These are phyloP conservation scores for Agonopterix arenella DNA, from an alignment of 2,888 invertebrate genomes.

Conservation along the genomic window DNA sequence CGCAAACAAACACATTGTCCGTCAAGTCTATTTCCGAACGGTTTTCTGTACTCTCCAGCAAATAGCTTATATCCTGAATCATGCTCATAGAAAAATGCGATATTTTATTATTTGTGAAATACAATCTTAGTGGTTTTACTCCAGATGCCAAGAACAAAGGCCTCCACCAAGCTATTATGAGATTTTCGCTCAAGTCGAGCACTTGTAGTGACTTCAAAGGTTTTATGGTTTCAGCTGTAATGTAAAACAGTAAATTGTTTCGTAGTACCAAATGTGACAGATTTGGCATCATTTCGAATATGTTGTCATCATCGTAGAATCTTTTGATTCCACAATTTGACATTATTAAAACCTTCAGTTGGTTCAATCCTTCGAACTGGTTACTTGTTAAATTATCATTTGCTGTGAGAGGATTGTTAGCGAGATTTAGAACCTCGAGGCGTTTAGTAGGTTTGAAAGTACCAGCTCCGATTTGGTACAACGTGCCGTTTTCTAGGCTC, in stretches of 20 bases:
- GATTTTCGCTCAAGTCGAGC: slow-evolving; percentile 71
- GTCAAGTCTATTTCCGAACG: slow-evolving; percentile 55
- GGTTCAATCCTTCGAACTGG: slow-evolving; percentile 66
- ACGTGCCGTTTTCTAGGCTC: slow-evolving; percentile 69
- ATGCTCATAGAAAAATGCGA: slow-evolving; percentile 73
- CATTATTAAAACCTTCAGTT: slow-evolving; percentile 63
- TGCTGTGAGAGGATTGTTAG: slow-evolving; percentile 67
- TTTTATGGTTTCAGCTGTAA: slow-evolving; percentile 56
- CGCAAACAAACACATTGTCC: slow-evolving; percentile 75
- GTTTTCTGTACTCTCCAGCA: slow-evolving; percentile 46
- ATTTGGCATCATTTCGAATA: slow-evolving; percentile 68
- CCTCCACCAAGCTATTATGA: slow-evolving; percentile 70
- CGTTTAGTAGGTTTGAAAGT: slow-evolving; percentile 61
- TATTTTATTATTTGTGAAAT: slow-evolving; percentile 73
- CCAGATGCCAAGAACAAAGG: slow-evolving; percentile 66
- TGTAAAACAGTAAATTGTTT: slow-evolving; percentile 61
- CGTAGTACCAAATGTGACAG: slow-evolving; percentile 67
- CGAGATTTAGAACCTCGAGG: slow-evolving; percentile 69
- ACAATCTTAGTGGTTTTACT: slow-evolving; percentile 47
- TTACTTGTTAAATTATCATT: slow-evolving; percentile 51
- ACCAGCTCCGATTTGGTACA: slow-evolving; percentile 62
- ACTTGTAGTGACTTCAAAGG: slow-evolving; percentile 56
- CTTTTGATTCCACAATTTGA: slow-evolving; percentile 68
- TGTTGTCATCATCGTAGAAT: slow-evolving; percentile 56
- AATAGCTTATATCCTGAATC: slow-evolving; percentile 71